Evolutionary conservation across 2,888 invertebrate genomes (phyloP).

Genomic region (Mechanitis mazaeus): DNA sequence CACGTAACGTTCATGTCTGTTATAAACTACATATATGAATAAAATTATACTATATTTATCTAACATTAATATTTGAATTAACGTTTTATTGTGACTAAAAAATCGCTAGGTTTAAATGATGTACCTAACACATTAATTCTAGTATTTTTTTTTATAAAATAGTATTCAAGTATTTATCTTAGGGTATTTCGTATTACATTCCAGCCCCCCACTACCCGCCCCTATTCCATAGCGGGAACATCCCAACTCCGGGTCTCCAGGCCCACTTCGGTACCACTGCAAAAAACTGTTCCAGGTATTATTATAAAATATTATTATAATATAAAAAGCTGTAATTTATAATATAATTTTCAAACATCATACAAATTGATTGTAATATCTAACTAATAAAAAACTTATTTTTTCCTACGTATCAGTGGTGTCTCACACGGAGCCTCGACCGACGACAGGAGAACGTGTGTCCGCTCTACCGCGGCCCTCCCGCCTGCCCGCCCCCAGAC

Average conservation of each 20-base stretch:
- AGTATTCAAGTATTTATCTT: neutral
- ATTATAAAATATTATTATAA: too few species aligned
- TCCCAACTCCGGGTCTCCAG: slow-evolving; percentile 48
- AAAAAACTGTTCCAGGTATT: slow-evolving; percentile 45
- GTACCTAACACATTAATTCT: neutral
- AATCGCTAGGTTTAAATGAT: neutral
- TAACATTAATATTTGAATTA: neutral
- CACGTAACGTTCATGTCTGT: too few species aligned
- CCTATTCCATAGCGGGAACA: slow-evolving; percentile 56
- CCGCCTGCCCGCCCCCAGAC: slow-evolving; percentile 57
- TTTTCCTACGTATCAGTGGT: neutral
- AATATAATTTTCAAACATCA: too few species aligned
- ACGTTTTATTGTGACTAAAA: slow-evolving; percentile 11
- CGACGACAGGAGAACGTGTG: slow-evolving; percentile 42
- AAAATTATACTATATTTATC: too few species aligned
- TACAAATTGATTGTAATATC: too few species aligned
- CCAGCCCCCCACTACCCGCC: slow-evolving; percentile 56
- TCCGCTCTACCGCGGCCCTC: slow-evolving; percentile 62
- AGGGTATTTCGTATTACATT: slow-evolving; percentile 23
- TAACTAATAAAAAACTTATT: neutral
- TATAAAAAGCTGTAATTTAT: too few species aligned
- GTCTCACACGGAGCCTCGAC: slow-evolving; percentile 37
- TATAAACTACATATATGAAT: too few species aligned
- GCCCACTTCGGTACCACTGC: slow-evolving; percentile 49
- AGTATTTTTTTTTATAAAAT: neutral